Percentiles rank a stretch among this genome's conserved stretches.
phyloP scores from a whole-genome alignment of 92 coral and sea anemone species.

The Meandrina meandrites region DNA sequence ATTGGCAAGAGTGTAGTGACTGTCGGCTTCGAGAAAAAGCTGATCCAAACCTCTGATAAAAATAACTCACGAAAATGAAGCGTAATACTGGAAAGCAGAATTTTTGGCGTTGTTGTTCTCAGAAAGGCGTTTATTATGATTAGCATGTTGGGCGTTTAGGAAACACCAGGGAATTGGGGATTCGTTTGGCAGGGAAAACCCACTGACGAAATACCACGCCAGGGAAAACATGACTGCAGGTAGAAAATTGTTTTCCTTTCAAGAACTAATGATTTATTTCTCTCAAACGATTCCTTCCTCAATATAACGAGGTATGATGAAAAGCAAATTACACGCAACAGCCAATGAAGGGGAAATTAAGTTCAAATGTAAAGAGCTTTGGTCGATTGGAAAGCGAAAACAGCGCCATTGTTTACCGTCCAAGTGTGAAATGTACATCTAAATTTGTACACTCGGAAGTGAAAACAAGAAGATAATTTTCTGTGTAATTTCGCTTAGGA shows the following conservation, averaged over 20 bases:
- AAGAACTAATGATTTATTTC: not conserved
- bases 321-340: not conserved
- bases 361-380: not conserved
- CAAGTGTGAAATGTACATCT: conserved; percentile 6
- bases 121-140: not conserved
- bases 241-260: not conserved
- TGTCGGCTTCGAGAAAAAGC: not conserved
- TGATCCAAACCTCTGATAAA: not conserved
- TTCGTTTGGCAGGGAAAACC: conserved; percentile 5
- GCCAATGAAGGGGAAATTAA: not conserved
- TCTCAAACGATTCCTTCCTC: not conserved
- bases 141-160: not conserved
- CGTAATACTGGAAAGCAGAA: not conserved
- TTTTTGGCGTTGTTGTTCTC: not conserved
- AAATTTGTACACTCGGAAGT: not conserved
- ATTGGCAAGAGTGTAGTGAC: not conserved
- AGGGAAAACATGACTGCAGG: conserved; percentile 3
- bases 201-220: conserved; percentile 1
- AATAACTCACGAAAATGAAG: not conserved
- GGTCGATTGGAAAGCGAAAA: not conserved
- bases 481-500: not conserved
- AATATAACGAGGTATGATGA: too few species aligned
- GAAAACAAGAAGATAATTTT: not conserved
- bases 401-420: not conserved
- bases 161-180: not conserved